Conservation (phyloP, 2,113 vertebrate species). For the Tupaia chinensis region DNA sequence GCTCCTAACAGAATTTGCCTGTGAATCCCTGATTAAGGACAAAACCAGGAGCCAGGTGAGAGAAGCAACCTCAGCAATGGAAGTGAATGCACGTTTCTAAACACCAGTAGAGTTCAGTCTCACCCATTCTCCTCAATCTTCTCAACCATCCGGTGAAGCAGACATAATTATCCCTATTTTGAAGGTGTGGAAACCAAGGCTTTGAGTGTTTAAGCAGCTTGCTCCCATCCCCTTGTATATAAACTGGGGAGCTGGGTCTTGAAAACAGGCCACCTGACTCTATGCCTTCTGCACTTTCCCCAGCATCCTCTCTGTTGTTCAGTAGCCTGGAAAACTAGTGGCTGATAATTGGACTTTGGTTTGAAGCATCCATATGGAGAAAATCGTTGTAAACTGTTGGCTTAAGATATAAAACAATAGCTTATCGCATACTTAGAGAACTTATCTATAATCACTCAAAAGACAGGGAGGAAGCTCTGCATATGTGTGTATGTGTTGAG, state of each 20-base stretch:
- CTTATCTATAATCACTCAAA: background rate
- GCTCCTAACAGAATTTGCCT: background rate
- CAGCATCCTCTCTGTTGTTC: background rate
- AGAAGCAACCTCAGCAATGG: background rate
- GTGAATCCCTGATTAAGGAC: background rate
- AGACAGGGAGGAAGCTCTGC: background rate
- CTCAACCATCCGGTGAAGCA: background rate
- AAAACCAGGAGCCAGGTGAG: background rate
- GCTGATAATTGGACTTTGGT: slow-evolving; percentile 11
- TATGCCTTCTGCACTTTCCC: background rate
- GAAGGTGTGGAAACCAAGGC: slow-evolving; percentile 29
- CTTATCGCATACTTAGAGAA: background rate
- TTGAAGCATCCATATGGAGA: slow-evolving; percentile 17
- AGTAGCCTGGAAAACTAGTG: background rate
- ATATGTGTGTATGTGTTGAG: background rate
- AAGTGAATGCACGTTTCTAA: background rate
- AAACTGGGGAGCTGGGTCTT: background rate
- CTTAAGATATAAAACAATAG: background rate
- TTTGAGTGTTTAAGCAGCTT: background rate
- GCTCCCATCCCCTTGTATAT: background rate
- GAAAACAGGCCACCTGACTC: background rate
- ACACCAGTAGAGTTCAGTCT: background rate
- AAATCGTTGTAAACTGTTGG: background rate
- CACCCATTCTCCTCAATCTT: background rate
- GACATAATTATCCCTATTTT: background rate